These are phyloP conservation scores for Cyprinodon variegatus DNA, from an alignment of 2,113 vertebrate species.

Conservation along the genomic window DNA sequence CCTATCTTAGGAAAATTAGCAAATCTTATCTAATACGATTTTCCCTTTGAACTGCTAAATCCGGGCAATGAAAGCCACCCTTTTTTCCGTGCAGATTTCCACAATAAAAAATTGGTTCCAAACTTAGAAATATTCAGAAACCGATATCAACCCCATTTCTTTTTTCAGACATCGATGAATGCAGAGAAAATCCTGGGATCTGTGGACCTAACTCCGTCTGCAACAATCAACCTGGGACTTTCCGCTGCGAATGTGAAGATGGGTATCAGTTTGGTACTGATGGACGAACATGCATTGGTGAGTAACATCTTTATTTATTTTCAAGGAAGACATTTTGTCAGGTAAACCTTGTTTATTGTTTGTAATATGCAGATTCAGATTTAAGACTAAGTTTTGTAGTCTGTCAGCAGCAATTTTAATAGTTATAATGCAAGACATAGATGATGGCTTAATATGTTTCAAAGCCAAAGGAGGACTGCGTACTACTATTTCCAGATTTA, in stretches of 20 bases:
- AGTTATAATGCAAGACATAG: not conserved
- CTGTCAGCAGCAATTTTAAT: not conserved
- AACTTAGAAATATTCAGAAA: conserved; percentile 9
- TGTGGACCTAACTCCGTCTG: conserved; percentile 86
- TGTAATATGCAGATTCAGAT: not conserved
- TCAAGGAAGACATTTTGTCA: not conserved
- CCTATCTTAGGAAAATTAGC: conserved; percentile 65
- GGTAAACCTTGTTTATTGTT: not conserved
- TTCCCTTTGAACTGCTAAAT: conserved; percentile 27
- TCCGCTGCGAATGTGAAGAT: conserved; percentile 89
- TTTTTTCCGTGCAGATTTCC: conserved; percentile 40
- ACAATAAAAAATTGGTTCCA: conserved; percentile 6
- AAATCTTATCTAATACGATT: conserved; percentile 41
- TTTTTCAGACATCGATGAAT: conserved; percentile 88
- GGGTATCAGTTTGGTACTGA: conserved; percentile 87
- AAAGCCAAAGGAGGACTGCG: not conserved
- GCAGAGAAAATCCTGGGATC: conserved; percentile 79
- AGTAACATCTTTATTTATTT: conserved; percentile 60
- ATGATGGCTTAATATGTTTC: not conserved
- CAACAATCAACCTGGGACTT: conserved; percentile 93
- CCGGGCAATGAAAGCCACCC: conserved; percentile 35
- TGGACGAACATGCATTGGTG: conserved; percentile 85
- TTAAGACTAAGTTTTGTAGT: not conserved
- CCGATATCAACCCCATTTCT: conserved; percentile 26
- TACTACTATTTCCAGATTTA: not conserved